These are phyloP conservation scores for Luehdorfia chinensis DNA, from an alignment of 1,140 invertebrate species.

Conservation along the genomic window DNA sequence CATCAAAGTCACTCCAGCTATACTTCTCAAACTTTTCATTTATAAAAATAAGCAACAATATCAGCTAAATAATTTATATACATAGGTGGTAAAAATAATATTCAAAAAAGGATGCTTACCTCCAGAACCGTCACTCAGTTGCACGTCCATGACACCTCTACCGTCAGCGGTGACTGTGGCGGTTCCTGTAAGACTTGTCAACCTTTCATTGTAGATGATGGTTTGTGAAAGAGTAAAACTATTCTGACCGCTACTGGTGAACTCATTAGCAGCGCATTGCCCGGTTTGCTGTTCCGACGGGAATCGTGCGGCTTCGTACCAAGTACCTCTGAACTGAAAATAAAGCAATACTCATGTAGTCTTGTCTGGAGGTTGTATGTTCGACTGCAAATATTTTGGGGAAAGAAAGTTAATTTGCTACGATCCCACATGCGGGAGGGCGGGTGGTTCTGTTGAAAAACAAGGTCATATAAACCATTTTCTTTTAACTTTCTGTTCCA, in stretches of 20 bases:
- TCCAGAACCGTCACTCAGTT: conserved; percentile 30
- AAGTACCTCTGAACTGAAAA: conserved; percentile 50
- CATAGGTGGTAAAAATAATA: too few relatives aligned
- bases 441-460: too few relatives aligned
- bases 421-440: too few relatives aligned
- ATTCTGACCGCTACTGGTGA: conserved; percentile 18
- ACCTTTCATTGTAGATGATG: conserved; percentile 37
- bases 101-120: conserved; percentile 26
- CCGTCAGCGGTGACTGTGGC: conserved; percentile 25
- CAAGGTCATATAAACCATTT: too few relatives aligned
- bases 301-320: conserved; percentile 55
- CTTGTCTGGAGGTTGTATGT: too few relatives aligned
- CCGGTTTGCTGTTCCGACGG: conserved; percentile 54
- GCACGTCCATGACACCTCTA: conserved; percentile 39
- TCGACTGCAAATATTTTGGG: too few relatives aligned
- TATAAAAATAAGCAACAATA: too few relatives aligned
- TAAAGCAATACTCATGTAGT: neutral
- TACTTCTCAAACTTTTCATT: too few relatives aligned
- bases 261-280: conserved; percentile 36
- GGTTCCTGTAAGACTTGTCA: conserved; percentile 20
- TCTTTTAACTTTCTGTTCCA: too few relatives aligned
- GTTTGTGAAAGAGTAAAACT: conserved; percentile 32
- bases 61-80: too few relatives aligned
- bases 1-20: too few relatives aligned
- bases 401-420: too few relatives aligned